Base-by-base conservation (phyloP, 2,797 vertebrate species). In the Discoglossus pictus region DNA sequence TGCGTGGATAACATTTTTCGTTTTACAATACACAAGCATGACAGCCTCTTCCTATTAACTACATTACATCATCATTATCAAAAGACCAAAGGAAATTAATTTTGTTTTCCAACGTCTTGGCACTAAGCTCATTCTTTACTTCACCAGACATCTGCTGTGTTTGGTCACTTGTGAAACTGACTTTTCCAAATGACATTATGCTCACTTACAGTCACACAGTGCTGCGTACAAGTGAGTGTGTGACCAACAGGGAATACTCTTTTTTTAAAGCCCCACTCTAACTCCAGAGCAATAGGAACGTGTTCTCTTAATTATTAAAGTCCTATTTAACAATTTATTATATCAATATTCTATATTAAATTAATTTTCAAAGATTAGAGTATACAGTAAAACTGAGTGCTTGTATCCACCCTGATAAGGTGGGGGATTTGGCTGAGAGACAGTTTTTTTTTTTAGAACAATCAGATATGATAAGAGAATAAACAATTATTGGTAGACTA, bases 61-160 rank as follows among this genome's bases (percentile, higher is more conserved):
- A 68, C 84, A 90, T 90, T 83, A 90, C 86, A 78, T 90, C 87
- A 91, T 56, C 80, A 84, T 88, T 89, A 91, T 90, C 89, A 89
- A 89, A n/a, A 90, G 86, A 84, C 40, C 73, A 88, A 86, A 86
- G 88, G 87, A 90, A 90, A 91, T 90, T 86, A 89, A 88, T 88
- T 88, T 80, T 88, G 80, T 88, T 91, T 89, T 89, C 79, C 82
- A 87, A 87, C 81, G 82, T 67, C 86, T 88, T 90, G 87, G 87
- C 88, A 85, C 76, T 74, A 66, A 79, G 76, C 79, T 1, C 72
- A 65, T 64, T 80, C 85, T 88, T 86, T 84, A 84, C 87, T 87
- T 88, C 84, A 86, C 78, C 85, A 85, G 81, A 86, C 89, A 89
- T 89, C 89, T 88, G 86, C 84, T 89, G 86, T 87, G 89, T 88